phyloP scores from a whole-genome alignment of 2,797 vertebrate genomes.

The Pseudopleuronectes americanus region DNA sequence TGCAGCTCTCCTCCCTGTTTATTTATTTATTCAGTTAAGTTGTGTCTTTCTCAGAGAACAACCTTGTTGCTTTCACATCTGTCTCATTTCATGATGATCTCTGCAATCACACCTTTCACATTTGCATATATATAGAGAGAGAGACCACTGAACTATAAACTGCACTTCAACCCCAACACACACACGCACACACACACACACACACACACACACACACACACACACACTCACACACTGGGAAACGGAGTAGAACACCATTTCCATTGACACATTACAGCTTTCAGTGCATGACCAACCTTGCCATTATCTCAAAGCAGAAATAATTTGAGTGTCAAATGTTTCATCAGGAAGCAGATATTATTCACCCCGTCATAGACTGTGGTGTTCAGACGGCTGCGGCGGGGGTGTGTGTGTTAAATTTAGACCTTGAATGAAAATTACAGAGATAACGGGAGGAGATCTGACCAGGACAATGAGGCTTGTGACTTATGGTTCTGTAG shows the following conservation, averaged over 20 bases:
- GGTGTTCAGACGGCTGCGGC: conserved; percentile 39
- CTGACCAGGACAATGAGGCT: conserved; percentile 60
- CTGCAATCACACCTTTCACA: conserved; percentile 42
- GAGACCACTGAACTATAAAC: not conserved
- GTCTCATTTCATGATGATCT: conserved; percentile 55
- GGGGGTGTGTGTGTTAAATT: conserved; percentile 59
- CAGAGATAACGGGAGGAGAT: conserved; percentile 43
- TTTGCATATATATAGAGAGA: conserved; percentile 10
- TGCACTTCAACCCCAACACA: not conserved
- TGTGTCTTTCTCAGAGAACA: conserved; percentile 13
- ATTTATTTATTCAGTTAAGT: conserved; percentile 61
- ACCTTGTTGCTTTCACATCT: conserved; percentile 47
- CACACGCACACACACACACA: conserved; percentile 11
- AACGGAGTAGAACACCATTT: conserved; percentile 32
- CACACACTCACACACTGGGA: conserved; percentile 15
- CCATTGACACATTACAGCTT: conserved; percentile 55
- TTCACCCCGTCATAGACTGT: conserved; percentile 53
- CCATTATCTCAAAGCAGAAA: conserved; percentile 64
- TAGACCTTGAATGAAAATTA: conserved; percentile 66
- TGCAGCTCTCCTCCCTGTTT: conserved; percentile 40
- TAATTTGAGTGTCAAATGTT: conserved; percentile 71
- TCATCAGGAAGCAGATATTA: conserved; percentile 45
- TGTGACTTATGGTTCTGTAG: conserved; percentile 65
- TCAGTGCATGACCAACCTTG: conserved; percentile 57
- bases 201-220: conserved; percentile 10